phyloP scores from a whole-genome alignment of 2,888 invertebrate species.

The Hypselothyrea guttata region DNA sequence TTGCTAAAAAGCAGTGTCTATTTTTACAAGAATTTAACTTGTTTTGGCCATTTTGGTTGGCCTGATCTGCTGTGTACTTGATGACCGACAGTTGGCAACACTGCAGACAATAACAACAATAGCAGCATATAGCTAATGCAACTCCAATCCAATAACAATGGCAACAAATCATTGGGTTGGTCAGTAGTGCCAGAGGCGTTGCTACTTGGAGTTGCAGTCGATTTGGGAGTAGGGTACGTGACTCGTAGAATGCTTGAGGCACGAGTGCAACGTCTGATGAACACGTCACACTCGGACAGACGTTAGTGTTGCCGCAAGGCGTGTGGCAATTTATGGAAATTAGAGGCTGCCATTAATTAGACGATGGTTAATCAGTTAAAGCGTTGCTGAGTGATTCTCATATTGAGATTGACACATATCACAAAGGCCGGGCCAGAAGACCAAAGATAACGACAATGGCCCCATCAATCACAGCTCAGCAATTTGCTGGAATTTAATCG shows the following conservation, averaged over 20 bases:
- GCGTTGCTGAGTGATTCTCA: conserved; percentile 15
- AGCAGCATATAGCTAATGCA: conserved; percentile 58
- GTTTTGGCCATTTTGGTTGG: no score
- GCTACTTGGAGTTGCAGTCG: conserved; percentile 25
- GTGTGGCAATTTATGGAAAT: conserved; percentile 48
- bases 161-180: conserved; percentile 58
- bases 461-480: conserved; percentile 66
- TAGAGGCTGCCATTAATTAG: conserved; percentile 43
- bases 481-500: conserved; percentile 58
- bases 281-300: conserved; percentile 67
- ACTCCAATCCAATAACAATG: conserved; percentile 40
- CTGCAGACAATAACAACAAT: conserved; percentile 9
- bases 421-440: conserved; percentile 21
- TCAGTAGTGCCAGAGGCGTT: conserved; percentile 58
- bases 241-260: conserved; percentile 37
- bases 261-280: conserved; percentile 71
- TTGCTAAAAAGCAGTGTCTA: no score
- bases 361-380: conserved; percentile 25
- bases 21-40: no score
- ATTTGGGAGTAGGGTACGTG: conserved; percentile 38
- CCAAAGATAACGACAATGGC: conserved; percentile 6
- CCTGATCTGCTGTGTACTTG: no score
- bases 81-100: no score
- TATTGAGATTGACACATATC: conserved; percentile 21
- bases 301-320: conserved; percentile 43